Conservation (phyloP, 2,113 vertebrate species). For the Otocyon megalotis region DNA sequence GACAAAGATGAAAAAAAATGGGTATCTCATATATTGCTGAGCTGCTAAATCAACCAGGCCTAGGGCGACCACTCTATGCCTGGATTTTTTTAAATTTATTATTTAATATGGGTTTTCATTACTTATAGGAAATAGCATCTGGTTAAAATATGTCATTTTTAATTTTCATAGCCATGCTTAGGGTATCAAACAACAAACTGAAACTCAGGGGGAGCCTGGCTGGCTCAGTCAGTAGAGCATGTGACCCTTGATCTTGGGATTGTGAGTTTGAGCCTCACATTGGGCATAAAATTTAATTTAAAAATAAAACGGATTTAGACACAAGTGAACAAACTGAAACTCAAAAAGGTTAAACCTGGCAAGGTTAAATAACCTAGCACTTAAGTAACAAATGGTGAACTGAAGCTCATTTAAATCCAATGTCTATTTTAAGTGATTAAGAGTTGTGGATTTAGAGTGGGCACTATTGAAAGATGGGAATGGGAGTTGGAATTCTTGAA, state of each 20-base stretch:
- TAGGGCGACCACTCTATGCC: not conserved
- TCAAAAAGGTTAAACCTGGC: not conserved
- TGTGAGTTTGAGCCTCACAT: not conserved
- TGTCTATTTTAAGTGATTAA: not conserved
- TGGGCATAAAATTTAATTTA: not conserved
- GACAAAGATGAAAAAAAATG: not conserved
- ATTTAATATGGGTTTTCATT: slow-evolving; percentile 14
- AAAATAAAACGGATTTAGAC: not conserved
- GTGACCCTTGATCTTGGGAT: not conserved
- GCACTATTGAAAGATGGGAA: not conserved
- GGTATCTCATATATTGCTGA: not conserved
- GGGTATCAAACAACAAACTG: not conserved
- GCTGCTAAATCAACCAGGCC: not conserved
- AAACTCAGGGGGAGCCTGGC: not conserved
- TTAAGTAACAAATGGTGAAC: not conserved
- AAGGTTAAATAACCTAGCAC: slow-evolving; percentile 11
- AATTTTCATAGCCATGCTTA: slow-evolving; percentile 47
- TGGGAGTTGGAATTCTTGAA: not conserved
- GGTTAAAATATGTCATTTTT: not conserved
- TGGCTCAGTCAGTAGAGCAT: not conserved
- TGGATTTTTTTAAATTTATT: not conserved
- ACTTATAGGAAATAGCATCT: not conserved
- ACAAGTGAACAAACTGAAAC: not conserved
- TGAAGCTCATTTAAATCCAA: not conserved
- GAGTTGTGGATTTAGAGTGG: not conserved